Conservation (phyloP, 1,140 invertebrate species). For the Nasonia vitripennis region DNA sequence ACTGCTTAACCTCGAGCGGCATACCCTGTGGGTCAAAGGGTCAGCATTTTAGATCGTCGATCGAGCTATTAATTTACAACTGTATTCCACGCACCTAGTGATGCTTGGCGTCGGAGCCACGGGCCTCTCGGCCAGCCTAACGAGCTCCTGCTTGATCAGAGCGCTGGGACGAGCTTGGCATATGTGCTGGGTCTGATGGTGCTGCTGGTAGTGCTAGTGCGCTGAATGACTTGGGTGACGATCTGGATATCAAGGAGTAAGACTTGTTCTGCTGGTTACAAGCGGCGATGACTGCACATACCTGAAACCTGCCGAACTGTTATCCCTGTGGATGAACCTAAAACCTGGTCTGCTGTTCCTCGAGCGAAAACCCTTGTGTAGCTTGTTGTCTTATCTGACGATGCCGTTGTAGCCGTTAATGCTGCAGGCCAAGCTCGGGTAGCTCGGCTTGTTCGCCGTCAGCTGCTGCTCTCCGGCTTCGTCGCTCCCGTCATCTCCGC, state of each 20-base stretch:
- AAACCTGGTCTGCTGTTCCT: conserved; percentile 81
- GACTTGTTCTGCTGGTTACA: conserved; percentile 68
- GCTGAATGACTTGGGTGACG: conserved; percentile 62
- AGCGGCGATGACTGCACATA: conserved; percentile 66
- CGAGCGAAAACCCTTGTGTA: conserved; percentile 80
- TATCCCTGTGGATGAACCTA: conserved; percentile 74
- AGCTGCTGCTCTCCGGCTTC: conserved; percentile 14
- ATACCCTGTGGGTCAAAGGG: no score
- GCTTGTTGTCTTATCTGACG: conserved; percentile 87
- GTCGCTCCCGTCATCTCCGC: neutral
- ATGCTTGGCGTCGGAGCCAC: no score
- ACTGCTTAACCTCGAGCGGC: no score
- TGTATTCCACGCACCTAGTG: no score
- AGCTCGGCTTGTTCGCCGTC: conserved; percentile 81
- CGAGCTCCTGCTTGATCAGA: no score
- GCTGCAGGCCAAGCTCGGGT: conserved; percentile 90
- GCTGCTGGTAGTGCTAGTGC: no score
- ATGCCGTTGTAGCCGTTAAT: conserved; percentile 92
- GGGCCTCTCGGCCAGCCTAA: no score
- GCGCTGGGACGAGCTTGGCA: no score
- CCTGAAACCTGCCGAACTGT: conserved; percentile 77
- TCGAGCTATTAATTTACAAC: no score
- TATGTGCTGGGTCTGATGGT: no score
- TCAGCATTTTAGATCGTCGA: no score
- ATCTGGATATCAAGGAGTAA: conserved; percentile 62